Evolutionary conservation across 2,888 invertebrate species (phyloP), one percentile per base, ranked within the genome.

Genomic region (Protophormia terraenovae): DNA sequence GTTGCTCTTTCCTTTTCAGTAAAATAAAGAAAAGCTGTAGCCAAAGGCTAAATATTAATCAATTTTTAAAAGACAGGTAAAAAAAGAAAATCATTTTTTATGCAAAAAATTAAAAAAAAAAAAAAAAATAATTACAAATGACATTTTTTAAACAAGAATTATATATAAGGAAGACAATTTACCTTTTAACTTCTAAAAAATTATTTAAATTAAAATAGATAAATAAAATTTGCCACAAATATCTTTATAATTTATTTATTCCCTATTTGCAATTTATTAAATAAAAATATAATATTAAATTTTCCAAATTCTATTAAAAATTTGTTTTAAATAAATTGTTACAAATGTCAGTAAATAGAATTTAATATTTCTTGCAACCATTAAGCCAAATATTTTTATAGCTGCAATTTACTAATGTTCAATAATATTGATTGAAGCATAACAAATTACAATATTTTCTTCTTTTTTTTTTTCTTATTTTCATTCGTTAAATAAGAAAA

Each of bases 341-440:
- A n/a, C n/a, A n/a, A n/a, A n/a, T n/a, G n/a, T 38, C 38, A 12
- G 2, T 38, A 38, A 10, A 38, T 29, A 16, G 32, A 62, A 62
- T 38, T 62, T 62, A 50, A 22, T 1, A 24, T 53, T 22, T 41
- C 5, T 41, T 8, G 50, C 50, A 22, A n/a, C 7, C 27, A 58
- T 24, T 32, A 58, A 58, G 14, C 1, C 2, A 47, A 24, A 55
- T n/a, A 24, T 2, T 45, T 55, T 55, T 35, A 6, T 45, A 67
- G 32, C 24, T 80, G 64, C 66, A 72, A 66, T 80, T 80, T 47
- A 64, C 35, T 41, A 47, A 80, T 66, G 47, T 73, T 73, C 38
- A 66, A 80, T 58, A 66, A 58, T 66, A 66, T 72, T 77, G 82
- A 83, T 77, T 83, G 76, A 72, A 83, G 69, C 82, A 83, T 83